These are phyloP conservation scores for Cataglyphis albicans DNA, from an alignment of 2,888 invertebrate genomes.

Conservation along the genomic window DNA sequence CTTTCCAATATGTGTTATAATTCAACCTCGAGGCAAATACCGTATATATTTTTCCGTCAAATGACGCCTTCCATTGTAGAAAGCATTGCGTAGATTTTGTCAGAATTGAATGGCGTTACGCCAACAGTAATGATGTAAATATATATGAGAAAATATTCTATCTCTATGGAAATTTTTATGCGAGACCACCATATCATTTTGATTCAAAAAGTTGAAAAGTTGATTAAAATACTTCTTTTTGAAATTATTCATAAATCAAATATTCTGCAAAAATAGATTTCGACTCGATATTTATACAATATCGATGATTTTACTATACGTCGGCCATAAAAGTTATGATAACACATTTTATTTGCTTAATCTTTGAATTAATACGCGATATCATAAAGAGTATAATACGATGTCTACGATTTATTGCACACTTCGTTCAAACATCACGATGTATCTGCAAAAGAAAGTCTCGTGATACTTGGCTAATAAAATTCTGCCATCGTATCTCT, in stretches of 20 bases:
- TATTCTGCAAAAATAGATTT: conserved; percentile 1
- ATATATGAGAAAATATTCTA: not conserved
- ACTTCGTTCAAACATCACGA: conserved; percentile 7
- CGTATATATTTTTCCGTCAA: not conserved
- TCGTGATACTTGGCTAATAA: not conserved
- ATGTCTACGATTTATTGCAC: conserved; percentile 21
- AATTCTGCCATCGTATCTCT: conserved; percentile 5
- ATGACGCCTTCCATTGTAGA: not conserved
- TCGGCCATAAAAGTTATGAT: not conserved
- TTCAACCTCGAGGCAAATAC: not conserved
- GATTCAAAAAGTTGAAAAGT: not conserved
- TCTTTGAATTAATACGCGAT: not conserved
- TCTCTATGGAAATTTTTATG: not conserved
- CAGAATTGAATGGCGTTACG: not conserved
- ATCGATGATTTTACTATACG: not conserved
- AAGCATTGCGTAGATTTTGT: not conserved
- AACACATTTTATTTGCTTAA: conserved; percentile 5
- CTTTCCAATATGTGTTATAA: not conserved
- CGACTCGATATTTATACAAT: not conserved
- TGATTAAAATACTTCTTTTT: not conserved
- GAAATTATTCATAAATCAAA: not conserved
- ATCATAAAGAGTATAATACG: not conserved
- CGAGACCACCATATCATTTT: not conserved
- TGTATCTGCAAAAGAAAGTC: conserved; percentile 9
- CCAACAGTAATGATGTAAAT: not conserved